Conservation (phyloP, 2,888 invertebrate genomes). For the Portevinia maculata region DNA sequence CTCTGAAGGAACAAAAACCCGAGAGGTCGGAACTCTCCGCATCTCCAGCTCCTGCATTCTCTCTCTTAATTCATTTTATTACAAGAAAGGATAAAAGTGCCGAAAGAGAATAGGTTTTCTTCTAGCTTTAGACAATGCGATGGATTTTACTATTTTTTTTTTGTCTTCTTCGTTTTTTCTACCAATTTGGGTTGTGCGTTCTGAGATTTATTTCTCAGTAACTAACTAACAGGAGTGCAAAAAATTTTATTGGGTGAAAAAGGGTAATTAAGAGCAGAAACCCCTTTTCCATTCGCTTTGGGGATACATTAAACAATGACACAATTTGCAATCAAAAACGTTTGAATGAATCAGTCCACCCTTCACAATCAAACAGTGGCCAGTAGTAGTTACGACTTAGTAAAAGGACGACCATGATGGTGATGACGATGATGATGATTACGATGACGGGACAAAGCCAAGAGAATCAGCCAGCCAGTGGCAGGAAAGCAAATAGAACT, state of each 20-base stretch:
- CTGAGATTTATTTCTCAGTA: neutral
- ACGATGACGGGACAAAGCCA: neutral
- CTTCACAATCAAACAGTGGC: constrained; percentile 23
- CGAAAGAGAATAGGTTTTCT: constrained; percentile 9
- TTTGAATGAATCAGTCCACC: constrained; percentile 23
- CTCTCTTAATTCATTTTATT: constrained; percentile 44
- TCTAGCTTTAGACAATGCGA: neutral
- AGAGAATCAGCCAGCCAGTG: neutral
- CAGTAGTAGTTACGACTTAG: constrained; percentile 12
- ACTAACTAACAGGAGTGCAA: neutral
- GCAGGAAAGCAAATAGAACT: constrained; percentile 46
- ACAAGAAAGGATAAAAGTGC: constrained; percentile 29
- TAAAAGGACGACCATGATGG: constrained; percentile 8
- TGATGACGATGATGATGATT: constrained; percentile 18
- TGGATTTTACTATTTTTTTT: neutral
- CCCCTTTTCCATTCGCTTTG: neutral
- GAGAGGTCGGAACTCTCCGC: constrained; percentile 38
- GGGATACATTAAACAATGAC: constrained; percentile 13
- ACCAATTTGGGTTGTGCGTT: constrained; percentile 33
- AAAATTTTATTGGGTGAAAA: neutral
- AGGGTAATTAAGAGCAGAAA: constrained; percentile 14
- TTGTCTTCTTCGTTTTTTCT: neutral
- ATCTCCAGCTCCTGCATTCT: constrained; percentile 14
- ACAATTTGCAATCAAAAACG: constrained; percentile 41
- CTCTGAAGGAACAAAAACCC: constrained; percentile 19